A percentile compares a stretch with the other conserved stretches of the same genome.
Conservation (phyloP, 2,113 vertebrate species). For the Tretioscincus oriximinensis region DNA sequence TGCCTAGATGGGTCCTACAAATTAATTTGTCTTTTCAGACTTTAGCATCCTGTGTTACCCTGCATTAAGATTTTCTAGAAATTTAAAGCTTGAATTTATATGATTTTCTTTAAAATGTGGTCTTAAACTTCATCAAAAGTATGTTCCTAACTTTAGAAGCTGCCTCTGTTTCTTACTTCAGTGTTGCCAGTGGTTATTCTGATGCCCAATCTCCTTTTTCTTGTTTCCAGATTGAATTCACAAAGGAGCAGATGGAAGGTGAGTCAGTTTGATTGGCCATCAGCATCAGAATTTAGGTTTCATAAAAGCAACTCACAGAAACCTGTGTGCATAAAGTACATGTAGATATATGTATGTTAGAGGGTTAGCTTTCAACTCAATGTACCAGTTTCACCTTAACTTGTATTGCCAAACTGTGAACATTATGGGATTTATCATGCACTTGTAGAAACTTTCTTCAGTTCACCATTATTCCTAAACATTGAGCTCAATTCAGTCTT, state of each 20-base stretch:
- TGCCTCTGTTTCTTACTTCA: neutral
- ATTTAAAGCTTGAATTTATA: neutral
- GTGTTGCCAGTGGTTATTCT: neutral
- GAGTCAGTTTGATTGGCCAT: conserved; percentile 17
- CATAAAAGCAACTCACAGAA: neutral
- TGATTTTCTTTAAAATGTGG: neutral
- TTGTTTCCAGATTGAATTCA: conserved; percentile 68
- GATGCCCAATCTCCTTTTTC: conserved; percentile 47
- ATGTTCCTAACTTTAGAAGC: too few species aligned
- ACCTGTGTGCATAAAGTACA: neutral
- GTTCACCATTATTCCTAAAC: too few species aligned
- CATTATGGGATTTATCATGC: too few species aligned
- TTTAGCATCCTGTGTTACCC: neutral
- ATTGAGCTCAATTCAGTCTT: too few species aligned
- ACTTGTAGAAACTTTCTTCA: too few species aligned
- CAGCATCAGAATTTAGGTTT: neutral
- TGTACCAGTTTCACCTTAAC: neutral
- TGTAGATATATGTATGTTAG: neutral
- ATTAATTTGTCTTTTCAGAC: neutral
- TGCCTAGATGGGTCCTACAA: too few species aligned
- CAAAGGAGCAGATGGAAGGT: conserved; percentile 71
- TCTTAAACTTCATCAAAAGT: neutral
- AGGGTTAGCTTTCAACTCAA: neutral
- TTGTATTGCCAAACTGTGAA: too few species aligned
- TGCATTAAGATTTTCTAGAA: neutral